Percentiles rank a stretch among this genome's conserved stretches.
Conservation (phyloP, 1,140 invertebrate genomes). For the Triops cancriformis region DNA sequence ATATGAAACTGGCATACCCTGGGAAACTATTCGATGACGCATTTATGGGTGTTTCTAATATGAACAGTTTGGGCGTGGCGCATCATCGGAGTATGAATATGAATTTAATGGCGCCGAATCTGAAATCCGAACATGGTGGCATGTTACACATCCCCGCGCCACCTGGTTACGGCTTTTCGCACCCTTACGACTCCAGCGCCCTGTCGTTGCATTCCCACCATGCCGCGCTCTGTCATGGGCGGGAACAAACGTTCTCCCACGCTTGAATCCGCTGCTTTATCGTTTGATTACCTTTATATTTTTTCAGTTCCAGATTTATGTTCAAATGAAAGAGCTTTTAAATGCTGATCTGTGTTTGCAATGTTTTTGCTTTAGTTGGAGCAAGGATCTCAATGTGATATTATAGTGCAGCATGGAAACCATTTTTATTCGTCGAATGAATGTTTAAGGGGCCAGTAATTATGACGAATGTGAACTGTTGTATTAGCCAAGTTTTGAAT, state of each 20-base stretch:
- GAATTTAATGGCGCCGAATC: conserved; percentile 17
- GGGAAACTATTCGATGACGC: conserved; percentile 18
- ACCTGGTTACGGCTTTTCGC: conserved; percentile 17
- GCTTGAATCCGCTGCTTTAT: conserved; percentile 2
- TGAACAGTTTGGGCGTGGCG: neutral
- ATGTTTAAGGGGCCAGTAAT: neutral
- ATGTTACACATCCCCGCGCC: conserved; percentile 19
- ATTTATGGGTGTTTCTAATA: neutral
- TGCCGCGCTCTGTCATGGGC: conserved; percentile 19
- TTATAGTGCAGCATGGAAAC: conserved; percentile 12
- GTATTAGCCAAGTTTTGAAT: conserved; percentile 1
- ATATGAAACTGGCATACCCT: conserved; percentile 16
- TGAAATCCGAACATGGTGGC: conserved; percentile 15
- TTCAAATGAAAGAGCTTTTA: neutral
- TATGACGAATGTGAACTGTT: neutral
- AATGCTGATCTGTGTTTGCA: neutral
- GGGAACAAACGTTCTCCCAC: conserved; percentile 25
- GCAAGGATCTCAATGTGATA: conserved; percentile 26
- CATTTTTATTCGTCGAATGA: neutral
- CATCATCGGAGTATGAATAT: conserved; percentile 17
- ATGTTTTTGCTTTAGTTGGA: conserved; percentile 17
- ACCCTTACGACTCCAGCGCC: conserved; percentile 7
- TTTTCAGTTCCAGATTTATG: neutral
- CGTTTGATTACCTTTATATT: conserved; percentile 1
- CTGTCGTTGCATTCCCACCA: conserved; percentile 18